Evolutionary conservation across 1,140 invertebrate genomes (phyloP).

Genomic region (Belonocnema kinseyi): DNA sequence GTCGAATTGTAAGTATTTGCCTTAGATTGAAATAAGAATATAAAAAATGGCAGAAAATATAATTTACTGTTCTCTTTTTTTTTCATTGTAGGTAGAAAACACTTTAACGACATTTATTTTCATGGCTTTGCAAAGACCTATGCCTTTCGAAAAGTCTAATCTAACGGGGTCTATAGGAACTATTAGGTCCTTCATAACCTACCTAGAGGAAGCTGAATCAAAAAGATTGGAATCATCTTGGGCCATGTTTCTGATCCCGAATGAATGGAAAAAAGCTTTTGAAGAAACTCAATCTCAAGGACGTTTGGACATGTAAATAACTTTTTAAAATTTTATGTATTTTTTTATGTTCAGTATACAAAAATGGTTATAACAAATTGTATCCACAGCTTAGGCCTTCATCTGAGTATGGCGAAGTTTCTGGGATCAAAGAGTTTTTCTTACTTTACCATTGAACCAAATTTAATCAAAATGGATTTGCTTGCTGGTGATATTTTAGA

Average conservation of each 20-base stretch:
- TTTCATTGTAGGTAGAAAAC: slow-evolving; percentile 55
- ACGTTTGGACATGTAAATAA: slow-evolving; percentile 62
- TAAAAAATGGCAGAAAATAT: neutral
- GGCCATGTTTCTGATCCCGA: slow-evolving; percentile 39
- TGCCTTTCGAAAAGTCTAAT: slow-evolving; percentile 59
- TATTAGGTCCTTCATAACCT: slow-evolving; percentile 55
- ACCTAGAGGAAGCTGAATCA: slow-evolving; percentile 49
- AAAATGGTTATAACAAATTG: neutral
- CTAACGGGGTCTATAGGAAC: slow-evolving; percentile 58
- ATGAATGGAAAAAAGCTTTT: slow-evolving; percentile 59
- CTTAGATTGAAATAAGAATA: neutral
- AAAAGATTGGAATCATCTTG: slow-evolving; percentile 55
- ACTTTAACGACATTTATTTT: slow-evolving; percentile 59
- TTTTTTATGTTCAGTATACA: neutral
- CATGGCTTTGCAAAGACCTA: slow-evolving; percentile 54
- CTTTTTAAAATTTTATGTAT: neutral
- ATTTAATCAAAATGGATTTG: slow-evolving; percentile 63
- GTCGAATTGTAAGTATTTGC: slow-evolving; percentile 69
- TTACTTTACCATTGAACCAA: slow-evolving; percentile 55
- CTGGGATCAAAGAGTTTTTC: slow-evolving; percentile 57
- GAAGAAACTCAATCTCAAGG: slow-evolving; percentile 55
- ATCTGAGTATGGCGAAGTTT: slow-evolving; percentile 62
- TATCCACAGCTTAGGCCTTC: slow-evolving; percentile 58
- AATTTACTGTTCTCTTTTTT: slow-evolving; percentile 19
- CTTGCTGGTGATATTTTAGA: slow-evolving; percentile 55